Evolutionary conservation across 1,140 invertebrate species (phyloP), one percentile per base, ranked within the genome.

Genomic region (Camponotus pennsylvanicus): DNA sequence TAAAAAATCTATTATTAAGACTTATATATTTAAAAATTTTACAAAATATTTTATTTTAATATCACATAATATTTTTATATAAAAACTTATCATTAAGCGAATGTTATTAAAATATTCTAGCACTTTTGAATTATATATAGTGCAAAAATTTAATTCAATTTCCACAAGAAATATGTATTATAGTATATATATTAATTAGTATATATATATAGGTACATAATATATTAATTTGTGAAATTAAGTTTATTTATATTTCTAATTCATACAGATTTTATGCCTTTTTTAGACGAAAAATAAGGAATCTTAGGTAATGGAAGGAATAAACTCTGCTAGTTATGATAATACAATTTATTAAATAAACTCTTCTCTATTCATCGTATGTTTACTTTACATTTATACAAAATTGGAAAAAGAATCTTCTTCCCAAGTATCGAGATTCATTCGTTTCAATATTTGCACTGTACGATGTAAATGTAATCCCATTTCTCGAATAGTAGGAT

Each of bases 381-480:
- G 77, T 85, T n/a, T 18, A 66, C 78, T 93, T 92, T 94, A 94
- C 93, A 94, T 94, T 94, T 94, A 93, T 94, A 94, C 93, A 94
- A 93, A 94, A 94, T 86, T 91, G 89, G 87, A 91, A 89, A 88
- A 88, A 70, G 85, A 67, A 67, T 66, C 18, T 64, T 40, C 49
- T 67, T 67, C 34, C 15, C 21, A 21, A 45, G 9, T 73, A 59
- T 13, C 18, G 34, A 73, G 57, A 61, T 71, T 82, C 32, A 45
- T 78, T 86, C 13, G 34, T 49, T 61, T 82, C 37, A 61, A 70
- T 79, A 57, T 49, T 49, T 49, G 49, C 69, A 73, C n/a, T 34
- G 15, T 37, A 11, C 18, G 18, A 66, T 49, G 21, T 34, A 52
- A 76, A 76, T n/a, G 52, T 59, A 52, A 57, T n/a, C 55, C 55